Conservation (phyloP, 2,113 vertebrate species). For the Pitta sordida region DNA sequence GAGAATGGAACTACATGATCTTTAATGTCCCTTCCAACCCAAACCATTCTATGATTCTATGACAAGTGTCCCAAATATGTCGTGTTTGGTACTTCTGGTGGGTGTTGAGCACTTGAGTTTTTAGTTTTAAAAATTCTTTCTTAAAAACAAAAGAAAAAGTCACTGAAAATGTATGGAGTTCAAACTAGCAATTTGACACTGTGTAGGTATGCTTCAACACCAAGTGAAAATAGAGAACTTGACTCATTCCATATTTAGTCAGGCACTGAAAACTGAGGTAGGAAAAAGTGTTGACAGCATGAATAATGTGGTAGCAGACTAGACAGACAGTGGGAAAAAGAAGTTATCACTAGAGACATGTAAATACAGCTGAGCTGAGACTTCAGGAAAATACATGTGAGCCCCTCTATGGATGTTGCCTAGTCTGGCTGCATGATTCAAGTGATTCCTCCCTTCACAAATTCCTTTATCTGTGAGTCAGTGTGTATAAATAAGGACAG, state of each 20-base stretch:
- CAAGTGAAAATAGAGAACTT: constrained; percentile 16
- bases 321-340: constrained; percentile 37
- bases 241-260: constrained; percentile 13
- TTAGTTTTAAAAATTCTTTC: neutral
- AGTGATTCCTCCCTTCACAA: neutral
- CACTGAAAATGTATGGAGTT: neutral
- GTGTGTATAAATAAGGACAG: constrained; percentile 9
- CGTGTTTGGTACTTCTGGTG: neutral
- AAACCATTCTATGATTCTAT: neutral
- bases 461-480: constrained; percentile 27
- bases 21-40: neutral
- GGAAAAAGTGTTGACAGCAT: constrained; percentile 4
- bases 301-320: constrained; percentile 17
- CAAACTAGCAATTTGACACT: neutral
- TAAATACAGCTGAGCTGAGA: constrained; percentile 5
- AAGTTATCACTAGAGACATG: constrained; percentile 12
- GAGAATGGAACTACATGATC: neutral
- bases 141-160: neutral
- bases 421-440: constrained; percentile 11
- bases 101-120: neutral
- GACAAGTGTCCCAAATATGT: neutral
- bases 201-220: neutral
- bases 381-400: neutral
- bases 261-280: constrained; percentile 1
- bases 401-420: neutral